phyloP scores from a whole-genome alignment of 2,888 invertebrate species.

The Leptinotarsa peninsularis region DNA sequence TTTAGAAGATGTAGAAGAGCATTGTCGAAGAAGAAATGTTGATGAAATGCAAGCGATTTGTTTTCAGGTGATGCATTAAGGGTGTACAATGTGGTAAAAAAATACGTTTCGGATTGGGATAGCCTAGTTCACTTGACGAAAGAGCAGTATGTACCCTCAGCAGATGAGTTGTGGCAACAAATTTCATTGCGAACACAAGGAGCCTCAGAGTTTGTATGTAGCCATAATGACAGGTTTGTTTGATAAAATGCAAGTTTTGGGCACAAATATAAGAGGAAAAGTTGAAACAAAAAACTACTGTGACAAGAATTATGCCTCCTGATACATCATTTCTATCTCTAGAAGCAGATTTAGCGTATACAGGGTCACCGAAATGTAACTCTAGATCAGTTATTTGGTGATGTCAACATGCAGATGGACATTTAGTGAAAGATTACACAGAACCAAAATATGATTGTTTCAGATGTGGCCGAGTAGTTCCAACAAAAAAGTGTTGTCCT shows the following conservation, averaged over 20 bases:
- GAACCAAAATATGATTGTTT: neutral
- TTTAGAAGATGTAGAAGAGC: constrained; percentile 29
- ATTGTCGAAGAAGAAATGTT: constrained; percentile 21
- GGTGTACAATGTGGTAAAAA: constrained; percentile 42
- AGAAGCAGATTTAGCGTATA: neutral
- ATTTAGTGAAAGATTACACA: neutral
- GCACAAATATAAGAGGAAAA: neutral
- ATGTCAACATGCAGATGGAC: neutral
- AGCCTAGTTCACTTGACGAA: constrained; percentile 47
- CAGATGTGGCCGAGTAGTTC: neutral
- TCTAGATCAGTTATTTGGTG: too few relatives aligned
- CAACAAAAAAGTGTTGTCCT: neutral
- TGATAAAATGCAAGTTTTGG: constrained; percentile 1
- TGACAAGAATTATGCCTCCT: neutral
- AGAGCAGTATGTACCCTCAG: constrained; percentile 24
- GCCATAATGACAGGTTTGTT: constrained; percentile 35
- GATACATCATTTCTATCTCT: neutral
- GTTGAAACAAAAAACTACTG: too few relatives aligned
- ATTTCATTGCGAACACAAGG: constrained; percentile 26
- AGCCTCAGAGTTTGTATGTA: constrained; percentile 34
- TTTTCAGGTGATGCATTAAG: constrained; percentile 32
- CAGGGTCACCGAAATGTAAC: too few relatives aligned
- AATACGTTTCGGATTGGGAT: constrained; percentile 33
- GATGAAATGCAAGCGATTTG: constrained; percentile 23
- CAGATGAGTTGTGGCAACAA: constrained; percentile 22